A percentile compares a stretch with the other conserved stretches of the same genome.
Conservation (phyloP, 1,140 invertebrate genomes). For the Manduca sexta region DNA sequence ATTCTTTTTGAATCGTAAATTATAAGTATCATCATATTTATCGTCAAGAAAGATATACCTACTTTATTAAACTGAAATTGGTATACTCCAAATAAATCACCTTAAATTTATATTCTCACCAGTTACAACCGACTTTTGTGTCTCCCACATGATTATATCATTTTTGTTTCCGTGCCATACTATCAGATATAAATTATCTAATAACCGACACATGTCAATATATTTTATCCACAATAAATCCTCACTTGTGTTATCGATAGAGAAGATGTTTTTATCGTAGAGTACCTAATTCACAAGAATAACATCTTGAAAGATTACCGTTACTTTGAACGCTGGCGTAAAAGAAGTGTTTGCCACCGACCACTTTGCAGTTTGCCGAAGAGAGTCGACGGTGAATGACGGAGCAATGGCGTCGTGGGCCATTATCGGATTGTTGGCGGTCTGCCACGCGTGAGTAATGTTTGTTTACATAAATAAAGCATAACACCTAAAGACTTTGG, state of each 20-base stretch:
- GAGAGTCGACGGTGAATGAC: slow-evolving; percentile 29
- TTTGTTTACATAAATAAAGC: slow-evolving; percentile 17
- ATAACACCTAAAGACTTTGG: slow-evolving; percentile 5
- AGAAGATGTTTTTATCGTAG: neutral
- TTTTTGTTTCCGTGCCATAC: too few relatives aligned
- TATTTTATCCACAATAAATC: neutral
- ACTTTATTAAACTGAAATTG: neutral
- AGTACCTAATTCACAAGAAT: neutral
- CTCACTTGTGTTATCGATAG: slow-evolving; percentile 8
- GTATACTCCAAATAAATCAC: neutral
- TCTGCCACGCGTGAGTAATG: slow-evolving; percentile 47
- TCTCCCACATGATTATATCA: neutral
- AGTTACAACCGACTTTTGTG: neutral
- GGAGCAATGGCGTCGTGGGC: slow-evolving; percentile 39
- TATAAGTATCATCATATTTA: too few relatives aligned
- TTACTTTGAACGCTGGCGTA: slow-evolving; percentile 22
- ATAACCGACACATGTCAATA: slow-evolving; percentile 1
- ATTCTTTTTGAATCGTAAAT: too few relatives aligned
- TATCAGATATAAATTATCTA: neutral
- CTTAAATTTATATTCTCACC: neutral
- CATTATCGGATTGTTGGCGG: slow-evolving; percentile 39
- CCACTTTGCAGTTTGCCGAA: slow-evolving; percentile 29
- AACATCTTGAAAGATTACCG: slow-evolving; percentile 34
- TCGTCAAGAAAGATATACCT: too few relatives aligned
- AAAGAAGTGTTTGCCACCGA: slow-evolving; percentile 13